Percentiles rank a stretch among this genome's conserved stretches.
Evolutionary conservation across 2,113 vertebrate genomes (phyloP).

Genomic region (Passer domesticus): DNA sequence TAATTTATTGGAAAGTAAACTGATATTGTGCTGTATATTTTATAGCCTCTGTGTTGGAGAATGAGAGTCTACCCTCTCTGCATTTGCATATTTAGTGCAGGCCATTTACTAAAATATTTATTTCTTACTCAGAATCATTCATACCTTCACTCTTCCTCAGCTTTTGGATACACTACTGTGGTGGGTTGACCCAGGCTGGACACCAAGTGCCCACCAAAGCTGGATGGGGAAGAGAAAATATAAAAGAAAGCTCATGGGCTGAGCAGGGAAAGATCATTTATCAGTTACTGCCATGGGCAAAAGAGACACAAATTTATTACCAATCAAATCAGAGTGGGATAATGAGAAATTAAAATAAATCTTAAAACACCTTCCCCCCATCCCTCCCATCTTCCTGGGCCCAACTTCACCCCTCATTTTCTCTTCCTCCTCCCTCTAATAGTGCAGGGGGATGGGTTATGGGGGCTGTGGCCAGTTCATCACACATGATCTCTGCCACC

Average conservation of each 20-base stretch:
- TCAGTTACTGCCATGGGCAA: rapidly evolving
- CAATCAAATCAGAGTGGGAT: neutral
- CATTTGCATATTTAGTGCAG: neutral
- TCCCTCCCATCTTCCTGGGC: neutral
- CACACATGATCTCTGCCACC: rapidly evolving
- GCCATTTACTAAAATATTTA: neutral
- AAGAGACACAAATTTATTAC: neutral
- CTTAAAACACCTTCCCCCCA: neutral
- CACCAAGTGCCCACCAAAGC: neutral
- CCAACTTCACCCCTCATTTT: neutral
- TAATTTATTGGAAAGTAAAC: neutral
- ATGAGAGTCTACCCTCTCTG: neutral
- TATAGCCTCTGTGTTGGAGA: neutral
- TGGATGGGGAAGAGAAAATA: neutral
- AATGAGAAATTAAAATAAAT: neutral
- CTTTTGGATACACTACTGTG: neutral
- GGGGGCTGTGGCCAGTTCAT: neutral
- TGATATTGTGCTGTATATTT: neutral
- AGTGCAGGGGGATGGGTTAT: neutral
- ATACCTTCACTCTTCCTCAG: neutral
- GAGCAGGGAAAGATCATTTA: neutral
- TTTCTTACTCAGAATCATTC: neutral
- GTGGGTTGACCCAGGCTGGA: neutral
- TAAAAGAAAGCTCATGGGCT: neutral
- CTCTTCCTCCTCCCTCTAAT: neutral